phyloP scores from a whole-genome alignment of 35 echinoderm and acorn worm genomes.

The Ophioderma brevispina region DNA sequence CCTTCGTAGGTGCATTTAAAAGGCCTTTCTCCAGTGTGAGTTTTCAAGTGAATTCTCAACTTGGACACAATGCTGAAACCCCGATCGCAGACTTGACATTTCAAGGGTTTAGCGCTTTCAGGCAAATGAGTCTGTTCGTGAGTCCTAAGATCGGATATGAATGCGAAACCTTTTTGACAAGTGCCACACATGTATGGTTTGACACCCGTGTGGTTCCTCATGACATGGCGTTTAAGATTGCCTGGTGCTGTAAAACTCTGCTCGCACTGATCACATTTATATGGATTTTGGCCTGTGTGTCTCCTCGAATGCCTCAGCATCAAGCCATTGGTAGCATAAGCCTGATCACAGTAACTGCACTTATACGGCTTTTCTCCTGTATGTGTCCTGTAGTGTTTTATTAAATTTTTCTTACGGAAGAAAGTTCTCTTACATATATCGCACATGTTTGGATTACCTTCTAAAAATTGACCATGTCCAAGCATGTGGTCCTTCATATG shows the following conservation, averaged over 20 bases:
- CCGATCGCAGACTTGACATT: neutral
- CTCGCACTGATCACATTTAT: neutral
- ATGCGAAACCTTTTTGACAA: neutral
- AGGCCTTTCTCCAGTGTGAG: neutral
- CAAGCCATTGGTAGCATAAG: neutral
- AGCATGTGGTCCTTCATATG: constrained; percentile 9
- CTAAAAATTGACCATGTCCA: neutral
- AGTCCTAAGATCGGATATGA: neutral
- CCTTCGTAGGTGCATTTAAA: neutral
- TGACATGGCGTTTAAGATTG: neutral
- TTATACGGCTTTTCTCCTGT: neutral
- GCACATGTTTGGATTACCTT: neutral
- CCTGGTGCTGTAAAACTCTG: neutral
- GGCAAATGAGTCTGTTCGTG: neutral
- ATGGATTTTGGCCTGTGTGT: neutral
- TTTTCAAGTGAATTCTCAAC: neutral
- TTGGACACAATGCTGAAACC: neutral
- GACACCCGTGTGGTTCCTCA: neutral
- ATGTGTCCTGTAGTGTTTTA: neutral
- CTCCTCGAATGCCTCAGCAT: neutral
- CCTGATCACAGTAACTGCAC: neutral
- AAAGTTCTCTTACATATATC: neutral
- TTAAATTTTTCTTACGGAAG: neutral
- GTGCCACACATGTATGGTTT: neutral
- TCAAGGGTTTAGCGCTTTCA: neutral